Evolutionary conservation across 2,113 vertebrate genomes (phyloP).

Genomic region (Daboia siamensis): DNA sequence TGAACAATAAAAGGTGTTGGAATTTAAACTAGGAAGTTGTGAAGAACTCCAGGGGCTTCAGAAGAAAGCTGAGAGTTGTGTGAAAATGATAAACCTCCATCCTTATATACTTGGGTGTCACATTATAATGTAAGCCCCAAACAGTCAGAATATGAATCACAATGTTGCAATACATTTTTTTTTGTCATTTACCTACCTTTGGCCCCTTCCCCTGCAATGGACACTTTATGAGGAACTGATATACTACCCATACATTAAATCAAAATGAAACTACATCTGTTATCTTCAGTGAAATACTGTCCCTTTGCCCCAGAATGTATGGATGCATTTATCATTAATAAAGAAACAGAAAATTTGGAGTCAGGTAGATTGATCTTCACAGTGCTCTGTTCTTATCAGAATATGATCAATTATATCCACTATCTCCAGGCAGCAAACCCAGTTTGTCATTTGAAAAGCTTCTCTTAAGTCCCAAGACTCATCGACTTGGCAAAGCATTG

Average conservation of each 20-base stretch:
- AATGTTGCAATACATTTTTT: not conserved
- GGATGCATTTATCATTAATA: slow-evolving; percentile 12
- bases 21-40: slow-evolving; percentile 38
- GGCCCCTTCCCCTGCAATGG: not conserved
- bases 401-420: not conserved
- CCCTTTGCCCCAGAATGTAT: slow-evolving; percentile 14
- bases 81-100: not conserved
- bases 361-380: not conserved
- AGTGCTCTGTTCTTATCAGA: slow-evolving; percentile 10
- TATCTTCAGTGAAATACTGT: not conserved
- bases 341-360: not conserved
- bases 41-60: not conserved
- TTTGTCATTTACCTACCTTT: not conserved
- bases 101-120: not conserved
- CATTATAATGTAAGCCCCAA: not conserved
- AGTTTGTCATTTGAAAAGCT: slow-evolving; percentile 5
- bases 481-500: not conserved
- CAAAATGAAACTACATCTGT: slow-evolving; percentile 30
- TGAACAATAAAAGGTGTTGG: slow-evolving; percentile 22
- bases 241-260: slow-evolving; percentile 40
- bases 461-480: not conserved
- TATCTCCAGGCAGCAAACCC: not conserved
- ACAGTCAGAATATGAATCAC: not conserved
- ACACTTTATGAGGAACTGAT: not conserved
- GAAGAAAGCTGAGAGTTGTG: not conserved